These are phyloP conservation scores for Pleuronectes platessa DNA, from an alignment of 2,113 vertebrate species.

Conservation along the genomic window DNA sequence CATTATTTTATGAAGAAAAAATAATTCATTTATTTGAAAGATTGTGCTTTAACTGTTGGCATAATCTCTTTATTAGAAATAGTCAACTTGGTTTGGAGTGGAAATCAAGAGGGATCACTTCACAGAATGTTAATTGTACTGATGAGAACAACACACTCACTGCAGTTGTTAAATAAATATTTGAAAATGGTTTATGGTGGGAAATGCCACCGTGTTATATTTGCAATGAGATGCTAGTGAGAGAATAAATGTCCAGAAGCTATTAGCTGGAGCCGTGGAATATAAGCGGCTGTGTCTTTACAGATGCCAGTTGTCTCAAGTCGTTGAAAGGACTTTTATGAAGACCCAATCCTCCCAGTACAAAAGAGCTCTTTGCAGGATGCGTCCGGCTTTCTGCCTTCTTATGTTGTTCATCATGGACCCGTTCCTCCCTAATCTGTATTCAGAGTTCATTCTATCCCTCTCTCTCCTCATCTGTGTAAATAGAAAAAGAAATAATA, in stretches of 20 bases:
- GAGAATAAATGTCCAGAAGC: constrained; percentile 29
- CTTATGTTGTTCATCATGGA: constrained; percentile 54
- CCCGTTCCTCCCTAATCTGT: constrained; percentile 48
- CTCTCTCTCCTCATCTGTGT: constrained; percentile 23
- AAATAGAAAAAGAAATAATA: constrained; percentile 29
- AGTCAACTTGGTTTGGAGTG: not conserved
- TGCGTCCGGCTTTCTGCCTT: constrained; percentile 32
- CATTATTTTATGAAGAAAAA: no score
- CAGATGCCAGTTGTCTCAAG: constrained; percentile 47
- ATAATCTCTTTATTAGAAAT: no score
- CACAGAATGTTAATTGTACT: not conserved
- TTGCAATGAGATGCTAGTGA: constrained; percentile 18
- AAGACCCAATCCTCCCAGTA: constrained; percentile 52
- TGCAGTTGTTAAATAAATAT: constrained; percentile 42
- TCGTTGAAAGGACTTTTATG: constrained; percentile 58
- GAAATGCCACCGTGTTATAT: constrained; percentile 1
- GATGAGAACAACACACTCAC: not conserved
- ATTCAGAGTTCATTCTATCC: constrained; percentile 48
- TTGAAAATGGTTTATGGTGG: constrained; percentile 18
- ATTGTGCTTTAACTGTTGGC: no score
- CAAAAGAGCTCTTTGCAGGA: constrained; percentile 38
- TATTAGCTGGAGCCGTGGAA: constrained; percentile 36
- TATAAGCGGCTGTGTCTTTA: constrained; percentile 39
- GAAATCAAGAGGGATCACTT: not conserved
- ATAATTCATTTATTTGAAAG: no score